Percentiles rank a stretch among this genome's conserved stretches.
These are phyloP conservation scores for Podarcis raffonei DNA, from an alignment of 2,113 vertebrate genomes.

Conservation along the genomic window DNA sequence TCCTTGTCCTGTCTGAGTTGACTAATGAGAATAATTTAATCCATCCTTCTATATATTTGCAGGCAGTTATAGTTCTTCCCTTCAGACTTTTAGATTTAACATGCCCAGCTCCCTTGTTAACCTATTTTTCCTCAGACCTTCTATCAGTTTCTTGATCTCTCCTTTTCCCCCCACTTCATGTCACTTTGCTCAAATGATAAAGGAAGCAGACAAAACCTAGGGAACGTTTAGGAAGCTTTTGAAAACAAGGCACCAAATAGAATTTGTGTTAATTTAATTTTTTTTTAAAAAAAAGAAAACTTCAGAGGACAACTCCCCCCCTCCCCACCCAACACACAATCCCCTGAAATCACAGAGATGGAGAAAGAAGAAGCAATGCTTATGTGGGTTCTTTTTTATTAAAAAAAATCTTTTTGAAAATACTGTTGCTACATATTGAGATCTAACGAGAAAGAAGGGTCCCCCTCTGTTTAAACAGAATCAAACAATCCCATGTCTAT, in stretches of 20 bases:
- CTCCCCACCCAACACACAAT: neutral
- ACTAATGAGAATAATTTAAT: slow-evolving; percentile 71
- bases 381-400: slow-evolving; percentile 42
- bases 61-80: slow-evolving; percentile 60
- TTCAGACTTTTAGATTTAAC: slow-evolving; percentile 51
- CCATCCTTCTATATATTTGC: slow-evolving; percentile 59
- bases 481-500: slow-evolving; percentile 67
- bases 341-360: slow-evolving; percentile 12
- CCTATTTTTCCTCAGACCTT: slow-evolving; percentile 57
- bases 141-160: slow-evolving; percentile 63
- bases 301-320: neutral
- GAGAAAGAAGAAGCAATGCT: slow-evolving; percentile 12
- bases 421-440: slow-evolving; percentile 60
- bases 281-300: slow-evolving; percentile 45
- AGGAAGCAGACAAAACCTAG: slow-evolving; percentile 54
- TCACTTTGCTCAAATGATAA: slow-evolving; percentile 53
- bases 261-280: slow-evolving; percentile 64
- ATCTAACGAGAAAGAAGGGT: slow-evolving; percentile 61
- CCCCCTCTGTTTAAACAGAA: slow-evolving; percentile 52
- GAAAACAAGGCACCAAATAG: slow-evolving; percentile 68
- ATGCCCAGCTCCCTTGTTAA: slow-evolving; percentile 64
- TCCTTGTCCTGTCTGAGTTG: slow-evolving; percentile 56
- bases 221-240: slow-evolving; percentile 66
- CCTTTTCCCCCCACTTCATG: slow-evolving; percentile 36
- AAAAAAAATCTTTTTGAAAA: slow-evolving; percentile 63